A percentile compares a stretch with the other conserved stretches of the same genome.
Evolutionary conservation across 2,888 invertebrate genomes (phyloP).

Genomic region (Folsomia manolachei): DNA sequence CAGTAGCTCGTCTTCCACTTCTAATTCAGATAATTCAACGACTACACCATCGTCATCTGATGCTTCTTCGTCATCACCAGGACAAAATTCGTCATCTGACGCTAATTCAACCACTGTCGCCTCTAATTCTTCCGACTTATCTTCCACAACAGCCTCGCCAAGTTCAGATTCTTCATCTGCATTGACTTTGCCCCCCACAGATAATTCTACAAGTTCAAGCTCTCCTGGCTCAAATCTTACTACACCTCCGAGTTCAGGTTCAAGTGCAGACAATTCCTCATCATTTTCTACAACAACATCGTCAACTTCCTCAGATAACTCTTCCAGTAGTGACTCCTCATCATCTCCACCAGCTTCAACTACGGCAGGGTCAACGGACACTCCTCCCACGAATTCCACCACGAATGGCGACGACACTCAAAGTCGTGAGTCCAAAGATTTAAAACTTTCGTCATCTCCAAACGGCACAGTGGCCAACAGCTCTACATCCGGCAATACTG

Average conservation of each 20-base stretch:
- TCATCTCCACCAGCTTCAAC: background rate
- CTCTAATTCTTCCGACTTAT: background rate
- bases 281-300: background rate
- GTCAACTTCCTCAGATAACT: background rate
- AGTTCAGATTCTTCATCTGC: background rate
- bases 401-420: background rate
- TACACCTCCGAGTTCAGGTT: background rate
- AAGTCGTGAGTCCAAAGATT: background rate
- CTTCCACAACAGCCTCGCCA: background rate
- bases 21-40: background rate
- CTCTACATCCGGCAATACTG: background rate
- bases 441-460: background rate
- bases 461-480: background rate
- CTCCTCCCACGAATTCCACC: background rate
- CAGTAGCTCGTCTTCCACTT: background rate
- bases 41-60: background rate
- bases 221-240: background rate
- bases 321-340: background rate
- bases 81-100: background rate
- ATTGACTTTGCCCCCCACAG: no score
- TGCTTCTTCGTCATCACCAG: background rate
- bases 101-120: background rate
- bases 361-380: background rate
- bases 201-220: background rate
- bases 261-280: background rate